phyloP scores from a whole-genome alignment of 2,797 vertebrate species.

The Sandelia bainsii region DNA sequence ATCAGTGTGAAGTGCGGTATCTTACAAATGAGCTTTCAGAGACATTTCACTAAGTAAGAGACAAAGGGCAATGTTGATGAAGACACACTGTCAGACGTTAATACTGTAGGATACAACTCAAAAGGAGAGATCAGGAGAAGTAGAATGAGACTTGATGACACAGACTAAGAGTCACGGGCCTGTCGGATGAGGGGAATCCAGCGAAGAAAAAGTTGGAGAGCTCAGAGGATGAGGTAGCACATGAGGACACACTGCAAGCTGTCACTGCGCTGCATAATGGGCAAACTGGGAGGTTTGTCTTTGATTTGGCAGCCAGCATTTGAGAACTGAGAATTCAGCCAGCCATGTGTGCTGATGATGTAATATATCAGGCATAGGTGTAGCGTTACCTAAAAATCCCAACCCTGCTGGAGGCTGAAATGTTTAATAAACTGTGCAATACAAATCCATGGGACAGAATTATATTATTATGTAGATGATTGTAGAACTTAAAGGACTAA shows the following conservation, averaged over 20 bases:
- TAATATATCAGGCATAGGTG: not conserved
- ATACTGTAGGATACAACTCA: not conserved
- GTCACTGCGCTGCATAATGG: not conserved
- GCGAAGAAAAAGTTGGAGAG: conserved; percentile 2
- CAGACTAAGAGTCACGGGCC: not conserved
- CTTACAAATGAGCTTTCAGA: not conserved
- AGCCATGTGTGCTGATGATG: conserved; percentile 3
- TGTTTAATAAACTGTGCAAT: not conserved
- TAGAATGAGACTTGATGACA: not conserved
- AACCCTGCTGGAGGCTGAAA: not conserved
- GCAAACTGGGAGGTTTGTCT: not conserved
- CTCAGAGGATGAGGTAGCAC: not conserved
- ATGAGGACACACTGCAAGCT: conserved; percentile 4
- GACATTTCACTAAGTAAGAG: not conserved
- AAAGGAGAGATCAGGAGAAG: not conserved
- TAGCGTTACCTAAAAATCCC: too few relatives aligned
- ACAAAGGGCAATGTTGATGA: not conserved
- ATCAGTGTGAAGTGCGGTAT: too few relatives aligned
- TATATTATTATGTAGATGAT: too few relatives aligned
- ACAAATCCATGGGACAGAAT: too few relatives aligned
- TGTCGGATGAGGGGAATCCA: conserved; percentile 8
- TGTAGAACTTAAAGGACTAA: too few relatives aligned
- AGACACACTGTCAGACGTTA: not conserved
- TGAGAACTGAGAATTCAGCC: not conserved
- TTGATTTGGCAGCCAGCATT: not conserved